Evolutionary conservation across 2,888 invertebrate genomes (phyloP).

Genomic region (Himalopsyche anomala): DNA sequence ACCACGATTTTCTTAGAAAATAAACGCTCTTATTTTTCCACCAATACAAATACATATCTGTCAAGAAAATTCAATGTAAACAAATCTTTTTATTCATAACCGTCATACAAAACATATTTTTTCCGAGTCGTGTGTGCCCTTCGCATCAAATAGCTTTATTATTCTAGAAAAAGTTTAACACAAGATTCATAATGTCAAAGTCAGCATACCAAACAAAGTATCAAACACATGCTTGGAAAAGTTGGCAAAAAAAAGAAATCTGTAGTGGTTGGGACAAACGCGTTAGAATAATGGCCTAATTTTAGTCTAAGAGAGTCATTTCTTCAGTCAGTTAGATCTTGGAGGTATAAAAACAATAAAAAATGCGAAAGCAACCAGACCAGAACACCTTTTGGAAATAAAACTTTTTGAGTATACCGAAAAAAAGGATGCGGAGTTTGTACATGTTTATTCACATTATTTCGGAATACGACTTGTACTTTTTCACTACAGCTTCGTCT

Average conservation of each 20-base stretch:
- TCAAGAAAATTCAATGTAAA: no score
- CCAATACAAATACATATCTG: no score
- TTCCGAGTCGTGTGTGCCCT: neutral
- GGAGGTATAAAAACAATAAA: constrained; percentile 12
- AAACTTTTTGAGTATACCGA: neutral
- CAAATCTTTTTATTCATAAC: no score
- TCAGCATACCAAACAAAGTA: neutral
- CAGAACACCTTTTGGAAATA: neutral
- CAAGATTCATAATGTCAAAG: neutral
- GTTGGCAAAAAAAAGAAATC: neutral
- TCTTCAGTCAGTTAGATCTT: constrained; percentile 9
- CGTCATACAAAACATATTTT: no score
- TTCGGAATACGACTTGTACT: no score
- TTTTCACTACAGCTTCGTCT: no score
- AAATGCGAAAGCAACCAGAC: neutral
- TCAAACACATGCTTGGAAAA: neutral
- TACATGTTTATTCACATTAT: neutral
- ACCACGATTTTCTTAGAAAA: no score
- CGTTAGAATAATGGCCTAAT: neutral
- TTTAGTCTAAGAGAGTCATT: constrained; percentile 5
- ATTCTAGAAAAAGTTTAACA: neutral
- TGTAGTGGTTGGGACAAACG: neutral
- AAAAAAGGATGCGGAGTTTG: neutral
- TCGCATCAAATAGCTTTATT: constrained; percentile 13
- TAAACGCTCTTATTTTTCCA: no score